phyloP scores from a whole-genome alignment of 2,797 vertebrate species.

The Thalassophryne amazonica region DNA sequence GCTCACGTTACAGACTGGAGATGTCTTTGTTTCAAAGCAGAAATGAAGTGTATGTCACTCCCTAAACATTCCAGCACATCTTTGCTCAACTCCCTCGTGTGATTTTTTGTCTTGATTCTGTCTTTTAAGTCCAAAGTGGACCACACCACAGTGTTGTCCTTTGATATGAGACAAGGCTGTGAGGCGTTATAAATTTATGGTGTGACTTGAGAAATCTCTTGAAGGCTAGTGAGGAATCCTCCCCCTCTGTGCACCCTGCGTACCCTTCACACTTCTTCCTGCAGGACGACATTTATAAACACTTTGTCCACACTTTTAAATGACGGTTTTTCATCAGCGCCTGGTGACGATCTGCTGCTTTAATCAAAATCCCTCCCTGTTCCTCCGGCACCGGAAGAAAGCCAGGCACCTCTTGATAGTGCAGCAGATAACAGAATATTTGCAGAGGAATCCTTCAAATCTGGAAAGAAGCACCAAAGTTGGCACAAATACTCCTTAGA shows the following conservation, averaged over 20 bases:
- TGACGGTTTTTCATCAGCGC: no score
- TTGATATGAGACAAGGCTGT: constrained; percentile 9
- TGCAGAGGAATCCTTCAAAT: no score
- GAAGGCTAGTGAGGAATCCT: constrained; percentile 13
- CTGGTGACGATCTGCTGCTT: no score
- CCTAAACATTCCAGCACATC: constrained; percentile 47
- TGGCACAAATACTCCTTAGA: no score
- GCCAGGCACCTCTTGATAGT: no score
- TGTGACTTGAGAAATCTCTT: constrained; percentile 36
- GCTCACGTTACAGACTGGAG: neutral
- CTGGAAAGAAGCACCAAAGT: no score
- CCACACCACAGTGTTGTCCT: constrained; percentile 16
- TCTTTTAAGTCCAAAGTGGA: constrained; percentile 24
- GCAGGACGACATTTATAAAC: neutral
- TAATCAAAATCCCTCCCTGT: no score
- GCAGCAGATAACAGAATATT: no score
- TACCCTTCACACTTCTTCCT: neutral
- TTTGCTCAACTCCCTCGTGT: constrained; percentile 37
- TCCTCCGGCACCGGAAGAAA: no score
- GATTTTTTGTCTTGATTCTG: constrained; percentile 13
- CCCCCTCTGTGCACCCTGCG: constrained; percentile 23
- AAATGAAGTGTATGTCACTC: no score
- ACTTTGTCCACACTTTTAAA: no score
- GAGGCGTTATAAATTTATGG: constrained; percentile 22
- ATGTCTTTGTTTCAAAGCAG: constrained; percentile 4